These are phyloP conservation scores for Drosophila anceps DNA, from an alignment of 2,888 invertebrate genomes.

Conservation along the genomic window DNA sequence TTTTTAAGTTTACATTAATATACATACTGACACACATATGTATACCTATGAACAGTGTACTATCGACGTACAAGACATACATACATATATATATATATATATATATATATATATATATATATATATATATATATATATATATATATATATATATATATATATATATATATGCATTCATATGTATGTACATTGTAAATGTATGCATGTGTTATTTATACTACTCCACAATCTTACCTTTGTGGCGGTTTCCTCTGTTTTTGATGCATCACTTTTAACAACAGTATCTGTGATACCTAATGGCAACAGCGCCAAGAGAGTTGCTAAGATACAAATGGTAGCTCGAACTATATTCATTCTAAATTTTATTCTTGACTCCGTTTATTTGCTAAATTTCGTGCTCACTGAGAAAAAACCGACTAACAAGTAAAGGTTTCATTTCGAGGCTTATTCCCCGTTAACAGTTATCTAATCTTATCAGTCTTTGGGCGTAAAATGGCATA, in stretches of 20 bases:
- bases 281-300: conserved; percentile 6
- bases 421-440: conserved; percentile 32
- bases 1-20: not conserved
- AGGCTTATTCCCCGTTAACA: conserved; percentile 31
- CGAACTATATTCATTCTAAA: conserved; percentile 29
- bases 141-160: not conserved
- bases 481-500: conserved; percentile 15
- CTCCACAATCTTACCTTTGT: conserved; percentile 22
- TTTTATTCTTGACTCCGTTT: not conserved
- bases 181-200: not conserved
- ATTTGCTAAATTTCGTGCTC: conserved; percentile 11
- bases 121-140: too few relatives aligned
- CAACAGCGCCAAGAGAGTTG: conserved; percentile 21
- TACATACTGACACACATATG: too few relatives aligned
- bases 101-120: too few relatives aligned
- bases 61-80: too few relatives aligned
- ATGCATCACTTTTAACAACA: conserved; percentile 10
- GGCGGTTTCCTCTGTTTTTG: conserved; percentile 6
- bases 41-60: too few relatives aligned
- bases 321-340: conserved; percentile 6
- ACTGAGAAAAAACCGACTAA: conserved; percentile 38
- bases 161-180: not conserved
- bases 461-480: conserved; percentile 57
- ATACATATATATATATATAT: too few relatives aligned
- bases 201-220: not conserved